Base-by-base conservation (phyloP, 2,888 invertebrate species). In the Alloscopus bannaensis region DNA sequence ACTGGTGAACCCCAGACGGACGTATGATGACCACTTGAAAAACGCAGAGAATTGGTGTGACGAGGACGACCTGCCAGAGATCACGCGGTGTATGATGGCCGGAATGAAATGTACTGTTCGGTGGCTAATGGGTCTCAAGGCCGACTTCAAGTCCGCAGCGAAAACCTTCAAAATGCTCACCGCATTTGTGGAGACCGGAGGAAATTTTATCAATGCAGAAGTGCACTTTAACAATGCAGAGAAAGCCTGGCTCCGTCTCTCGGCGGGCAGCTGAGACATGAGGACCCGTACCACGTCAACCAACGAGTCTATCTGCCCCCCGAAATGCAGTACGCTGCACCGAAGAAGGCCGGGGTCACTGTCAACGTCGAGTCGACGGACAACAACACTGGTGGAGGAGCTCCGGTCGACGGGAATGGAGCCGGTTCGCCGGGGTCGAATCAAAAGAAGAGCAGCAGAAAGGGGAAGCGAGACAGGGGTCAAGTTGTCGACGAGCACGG, bases 21-120 rank as follows among this genome's bases (percentile, higher is more conserved):
- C 81, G n/a, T 84, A 83, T 52, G 85, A 84, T n/a, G 84, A 85
- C 60, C 83, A 77, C 55, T 79, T 83, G 40, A 94, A 94, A 87
- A 95, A 95, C 84, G 47, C 81, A n/a, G 85, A 83, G 3, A 68
- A 66, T 31, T 98, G 98, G 98, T 96, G 96, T 88, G 88, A 91
- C 0, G 96, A 97, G 87, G 94, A 95, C 3, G 92, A 94, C 69
- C 90, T 98, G 28, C 96, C 97, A 0, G 94, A 95, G 86, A 97
- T 97, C 88, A 97, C 97, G 0, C 91, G 94, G 45, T 95, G 95
- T 89, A 97, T 97, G 90, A 92, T 98, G 70, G 97, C 97, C 88
- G 98, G 95, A 0, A 91, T 98, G 87, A 99, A 99, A 89, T 94
- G 97, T 82, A 96, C 99, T 94, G 97, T 97, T 0, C 92, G 98